Base-by-base conservation (phyloP, 2,888 invertebrate genomes). In the Mesorhabditis sp. region DNA sequence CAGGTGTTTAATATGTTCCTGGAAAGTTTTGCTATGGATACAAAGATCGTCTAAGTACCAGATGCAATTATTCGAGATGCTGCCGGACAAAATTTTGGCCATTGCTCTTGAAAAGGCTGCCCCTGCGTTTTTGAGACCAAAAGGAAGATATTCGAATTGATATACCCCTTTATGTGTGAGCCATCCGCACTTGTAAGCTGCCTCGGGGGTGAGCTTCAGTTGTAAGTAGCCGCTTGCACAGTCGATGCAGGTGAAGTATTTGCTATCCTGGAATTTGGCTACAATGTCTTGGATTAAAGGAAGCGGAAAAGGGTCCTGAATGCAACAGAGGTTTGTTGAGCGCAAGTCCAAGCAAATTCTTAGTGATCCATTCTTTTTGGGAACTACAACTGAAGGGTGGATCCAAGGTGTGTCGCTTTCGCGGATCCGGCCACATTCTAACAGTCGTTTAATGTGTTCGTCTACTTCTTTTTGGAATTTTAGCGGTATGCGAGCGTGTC, bases 331-430 rank as follows among this genome's bases (percentile, higher is more conserved):
- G 61, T 79, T 79, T 0, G 76, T 63, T 44, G 68, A 67, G 3
- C 79, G 45, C 45, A 78, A 78, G 58, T 79, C 79, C 2, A 80
- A 62, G 45, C 79, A 80, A 0, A 74, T 72, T 62, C 79, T 41
- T 0, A 80, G 65, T 0, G 68, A 64, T 3, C 80, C 80, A 66
- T 76, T 76, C 58, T 80, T 80, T 66, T 79, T 80, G 41, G 67
- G 67, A 7, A 76, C 74, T 7, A 76, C 43, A 0, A 76, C 75
- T 2, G 72, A 50, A 4, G 71, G 69, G 7, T 66, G 64, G 6
- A 70, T 70, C 79, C 79, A 80, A 4, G 77, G 79, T 4, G 79
- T 78, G 67, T 80, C 72, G 2, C 71, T 68, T 50, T 77, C 74
- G 1, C 70, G 67, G 45, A 80, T 70, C 2, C 72, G 44, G 5